Base-by-base conservation (phyloP, 2,797 vertebrate species). In the Pelochelys cantorii region DNA sequence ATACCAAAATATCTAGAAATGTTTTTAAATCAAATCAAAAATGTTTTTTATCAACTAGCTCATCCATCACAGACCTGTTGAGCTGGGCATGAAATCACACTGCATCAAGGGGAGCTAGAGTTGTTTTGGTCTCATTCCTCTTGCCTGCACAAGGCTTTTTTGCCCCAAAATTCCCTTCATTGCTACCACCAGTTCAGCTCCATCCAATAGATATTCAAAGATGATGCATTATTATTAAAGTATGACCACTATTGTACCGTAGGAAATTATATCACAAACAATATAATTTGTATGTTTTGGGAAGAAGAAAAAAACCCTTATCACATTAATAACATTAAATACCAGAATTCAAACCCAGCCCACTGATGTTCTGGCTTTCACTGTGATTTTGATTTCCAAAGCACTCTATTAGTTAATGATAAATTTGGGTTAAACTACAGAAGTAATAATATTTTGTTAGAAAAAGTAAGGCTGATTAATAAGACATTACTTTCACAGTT, bases 181-280 rank as follows among this genome's bases (percentile, higher is more conserved):
- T 68, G 65, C 65, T 68, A 34, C n/a, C 18, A 17, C 65, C 5
- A 34, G n/a, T 68, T 68, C 18, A 68, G 65, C 15, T 34, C n/a
- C n/a, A 34, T 14, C 14, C n/a, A 34, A 15, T n/a, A 31, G n/a
- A 18, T 31, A 18, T 55, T 74, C 60, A 34, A 10, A 31, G 14
- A 34, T 53, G 56, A 14, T 37, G 7, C 34, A 10, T 10, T n/a
- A 10, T 17, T 11, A 59, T 2, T 8, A 42, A 13, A 11, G 23
- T 4, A 14, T 37, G 42, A 11, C 23, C 42, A 54, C 8, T 71
- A 48, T n/a, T 2, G 1, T 3, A 3, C 37, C 15, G 5, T 0
- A 0, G 37, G 77, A 57, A 87, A 22, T 11, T 4, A 29, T 4
- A 0, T 7, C 81, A 15, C 1, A 2, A 22, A 31, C 52, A 48